Base-by-base conservation (phyloP, 2,797 vertebrate species). In the Cephalopachus bancanus region DNA sequence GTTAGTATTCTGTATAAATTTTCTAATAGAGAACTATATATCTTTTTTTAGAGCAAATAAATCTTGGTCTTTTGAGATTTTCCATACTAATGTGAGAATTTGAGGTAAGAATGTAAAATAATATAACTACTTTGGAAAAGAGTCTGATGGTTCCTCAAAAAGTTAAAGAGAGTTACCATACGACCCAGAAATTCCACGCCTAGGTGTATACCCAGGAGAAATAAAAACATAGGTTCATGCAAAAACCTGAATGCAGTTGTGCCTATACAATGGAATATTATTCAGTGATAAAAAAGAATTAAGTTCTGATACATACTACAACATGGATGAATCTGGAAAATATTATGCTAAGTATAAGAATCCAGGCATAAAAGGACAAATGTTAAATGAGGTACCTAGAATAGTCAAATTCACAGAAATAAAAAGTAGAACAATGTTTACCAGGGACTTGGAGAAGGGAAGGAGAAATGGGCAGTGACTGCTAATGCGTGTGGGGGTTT, bases 1-100 rank as follows among this genome's bases (percentile, higher is more conserved):
- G 37, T 37, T 55, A 30, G 44, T 55, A 65, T 67, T 53, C 72
- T 89, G 11, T 53, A 53, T 80, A 76, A 74, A 71, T 95, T 95
- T 91, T 83, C 75, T 74, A 87, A 94, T 72, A 78, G 33, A 53
- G n/a, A 93, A 78, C 26, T 79, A 85, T 51, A 20, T 81, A 62
- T 64, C 10, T 26, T 55, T 81, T 95, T 59, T 86, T 92, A 59
- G 19, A 74, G 7, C 8, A 85, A 15, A 91, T 91, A 16, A 85
- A 84, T 44, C 37, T 88, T 37, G 37, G 37, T 37, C 53, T 88
- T 86, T 69, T 69, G 88, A 84, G n/a, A 86, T 90, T 44, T 76
- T 60, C 71, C 85, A 75, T 55, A 75, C 85, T 67, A 87, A 83
- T 76, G 28, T 87, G 26, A 80, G 59, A 94, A 80, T 69, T 85